Conservation (phyloP, 2,888 invertebrate species). For the Nomada hirtipes region DNA sequence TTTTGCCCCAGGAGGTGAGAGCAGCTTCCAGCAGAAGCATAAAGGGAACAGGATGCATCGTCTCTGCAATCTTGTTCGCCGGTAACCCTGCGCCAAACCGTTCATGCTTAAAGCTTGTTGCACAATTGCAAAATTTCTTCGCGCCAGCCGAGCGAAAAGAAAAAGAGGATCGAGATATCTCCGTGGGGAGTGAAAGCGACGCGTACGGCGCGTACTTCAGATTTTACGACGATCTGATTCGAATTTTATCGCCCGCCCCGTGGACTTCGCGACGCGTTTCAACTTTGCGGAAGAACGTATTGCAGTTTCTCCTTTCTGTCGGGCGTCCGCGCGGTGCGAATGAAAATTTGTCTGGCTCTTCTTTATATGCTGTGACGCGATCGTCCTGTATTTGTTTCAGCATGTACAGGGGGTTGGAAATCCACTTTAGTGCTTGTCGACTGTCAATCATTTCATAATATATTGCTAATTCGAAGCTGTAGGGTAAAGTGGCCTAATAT, state of each 20-base stretch:
- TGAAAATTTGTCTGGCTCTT: too few relatives aligned
- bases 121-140: slow-evolving; percentile 61
- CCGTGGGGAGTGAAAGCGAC: slow-evolving; percentile 32
- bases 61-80: slow-evolving; percentile 68
- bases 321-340: too few relatives aligned
- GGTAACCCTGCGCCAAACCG: slow-evolving; percentile 49
- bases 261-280: too few relatives aligned
- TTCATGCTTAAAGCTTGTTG: slow-evolving; percentile 64
- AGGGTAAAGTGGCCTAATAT: too few relatives aligned
- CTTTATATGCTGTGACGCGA: too few relatives aligned
- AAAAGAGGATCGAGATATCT: slow-evolving; percentile 20
- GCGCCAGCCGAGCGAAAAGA: neutral
- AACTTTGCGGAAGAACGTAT: too few relatives aligned
- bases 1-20: slow-evolving; percentile 82
- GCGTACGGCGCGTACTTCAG: neutral
- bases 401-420: too few relatives aligned
- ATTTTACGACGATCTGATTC: neutral
- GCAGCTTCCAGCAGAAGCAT: slow-evolving; percentile 75
- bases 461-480: too few relatives aligned
- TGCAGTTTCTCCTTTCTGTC: too few relatives aligned
- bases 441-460: too few relatives aligned
- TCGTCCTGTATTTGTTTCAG: too few relatives aligned
- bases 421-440: too few relatives aligned
- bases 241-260: neutral
- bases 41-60: slow-evolving; percentile 66